Percentiles rank a stretch among this genome's conserved stretches.
Evolutionary conservation across 2,113 vertebrate species (phyloP).

Genomic region (Poecile atricapillus): DNA sequence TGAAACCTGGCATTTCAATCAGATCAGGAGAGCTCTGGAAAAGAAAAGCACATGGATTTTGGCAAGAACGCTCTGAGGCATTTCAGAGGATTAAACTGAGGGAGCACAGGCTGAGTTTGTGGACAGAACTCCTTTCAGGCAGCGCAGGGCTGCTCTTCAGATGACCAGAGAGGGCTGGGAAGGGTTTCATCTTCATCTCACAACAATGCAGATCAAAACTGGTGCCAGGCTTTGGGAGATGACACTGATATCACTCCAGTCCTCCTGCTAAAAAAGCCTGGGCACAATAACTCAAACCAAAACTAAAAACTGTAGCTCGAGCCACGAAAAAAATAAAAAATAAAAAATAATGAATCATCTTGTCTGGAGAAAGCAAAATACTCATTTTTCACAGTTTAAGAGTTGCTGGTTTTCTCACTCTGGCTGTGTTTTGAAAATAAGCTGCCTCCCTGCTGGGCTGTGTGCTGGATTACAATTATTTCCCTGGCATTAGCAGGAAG

Average conservation of each 20-base stretch:
- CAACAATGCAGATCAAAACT: conserved; percentile 1
- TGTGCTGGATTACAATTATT: conserved; percentile 41
- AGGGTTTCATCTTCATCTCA: neutral
- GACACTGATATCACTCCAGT: neutral
- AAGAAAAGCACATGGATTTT: neutral
- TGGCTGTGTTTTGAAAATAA: conserved; percentile 35
- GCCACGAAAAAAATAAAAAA: neutral
- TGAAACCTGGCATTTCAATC: conserved; percentile 72
- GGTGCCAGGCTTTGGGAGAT: neutral
- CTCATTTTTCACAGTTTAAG: neutral
- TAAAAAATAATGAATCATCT: neutral
- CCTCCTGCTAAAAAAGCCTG: neutral
- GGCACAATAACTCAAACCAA: conserved; percentile 1
- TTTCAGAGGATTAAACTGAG: neutral
- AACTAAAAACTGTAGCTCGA: neutral
- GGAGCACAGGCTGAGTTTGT: neutral
- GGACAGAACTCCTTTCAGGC: neutral
- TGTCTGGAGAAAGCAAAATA: neutral
- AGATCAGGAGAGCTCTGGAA: conserved; percentile 55
- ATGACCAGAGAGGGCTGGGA: neutral
- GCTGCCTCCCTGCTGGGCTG: conserved; percentile 44
- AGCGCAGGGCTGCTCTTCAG: neutral
- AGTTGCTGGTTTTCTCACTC: neutral
- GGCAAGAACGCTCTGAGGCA: neutral
- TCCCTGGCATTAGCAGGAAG: neutral